Evolutionary conservation across 2,113 vertebrate genomes (phyloP).

Genomic region (Propithecus coquereli): DNA sequence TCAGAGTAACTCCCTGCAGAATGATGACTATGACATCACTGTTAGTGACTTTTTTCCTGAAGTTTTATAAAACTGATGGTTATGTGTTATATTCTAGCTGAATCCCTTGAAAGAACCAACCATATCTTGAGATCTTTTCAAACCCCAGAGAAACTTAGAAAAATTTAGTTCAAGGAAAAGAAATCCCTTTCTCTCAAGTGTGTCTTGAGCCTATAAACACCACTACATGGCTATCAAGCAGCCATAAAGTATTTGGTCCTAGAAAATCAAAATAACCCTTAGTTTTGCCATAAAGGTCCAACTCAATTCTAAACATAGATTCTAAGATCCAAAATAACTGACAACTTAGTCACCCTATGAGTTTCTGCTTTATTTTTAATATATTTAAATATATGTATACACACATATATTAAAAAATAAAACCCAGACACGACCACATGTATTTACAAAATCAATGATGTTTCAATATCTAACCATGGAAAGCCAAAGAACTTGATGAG

Average conservation of each 20-base stretch:
- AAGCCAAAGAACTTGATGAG: not conserved
- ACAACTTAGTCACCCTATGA: not conserved
- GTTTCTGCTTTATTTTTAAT: not conserved
- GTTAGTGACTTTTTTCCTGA: not conserved
- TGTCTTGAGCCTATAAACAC: not conserved
- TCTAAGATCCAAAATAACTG: not conserved
- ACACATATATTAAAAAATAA: not conserved
- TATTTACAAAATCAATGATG: not conserved
- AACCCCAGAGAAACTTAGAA: not conserved
- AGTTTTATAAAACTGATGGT: constrained; percentile 5
- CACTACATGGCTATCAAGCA: not conserved
- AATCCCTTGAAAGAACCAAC: not conserved
- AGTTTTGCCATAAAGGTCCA: not conserved
- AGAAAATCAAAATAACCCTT: constrained; percentile 8
- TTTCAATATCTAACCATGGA: not conserved
- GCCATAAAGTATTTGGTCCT: not conserved
- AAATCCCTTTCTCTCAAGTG: not conserved
- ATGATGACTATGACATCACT: not conserved
- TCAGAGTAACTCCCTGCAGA: not conserved
- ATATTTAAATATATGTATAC: not conserved
- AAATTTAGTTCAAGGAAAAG: not conserved
- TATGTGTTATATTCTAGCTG: not conserved
- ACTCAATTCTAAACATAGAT: not conserved
- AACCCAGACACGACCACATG: not conserved
- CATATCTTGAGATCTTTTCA: not conserved